Evolutionary conservation across 2,888 invertebrate genomes (phyloP).

Genomic region (Tenodera sinensis): DNA sequence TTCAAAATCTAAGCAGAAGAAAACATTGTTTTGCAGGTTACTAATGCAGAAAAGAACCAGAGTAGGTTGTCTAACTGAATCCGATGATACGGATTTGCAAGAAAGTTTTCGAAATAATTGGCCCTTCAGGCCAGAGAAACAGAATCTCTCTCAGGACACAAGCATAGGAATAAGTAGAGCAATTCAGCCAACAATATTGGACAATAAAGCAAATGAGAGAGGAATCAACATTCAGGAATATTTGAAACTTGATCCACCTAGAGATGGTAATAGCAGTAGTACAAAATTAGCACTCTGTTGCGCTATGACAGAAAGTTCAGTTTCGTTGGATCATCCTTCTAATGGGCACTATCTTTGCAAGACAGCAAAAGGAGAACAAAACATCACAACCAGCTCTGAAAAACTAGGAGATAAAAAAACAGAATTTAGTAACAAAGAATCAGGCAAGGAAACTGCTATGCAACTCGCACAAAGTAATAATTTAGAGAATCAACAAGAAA

Average conservation of each 20-base stretch:
- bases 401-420: background rate
- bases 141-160: background rate
- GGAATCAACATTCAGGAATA: background rate
- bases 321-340: constrained; percentile 27
- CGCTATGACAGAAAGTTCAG: constrained; percentile 47
- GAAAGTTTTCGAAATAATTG: constrained; percentile 7
- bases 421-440: background rate
- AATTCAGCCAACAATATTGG: background rate
- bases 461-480: background rate
- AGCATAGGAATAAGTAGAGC: background rate
- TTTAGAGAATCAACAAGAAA: background rate
- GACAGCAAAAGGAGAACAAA: background rate
- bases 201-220: background rate
- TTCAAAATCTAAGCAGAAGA: constrained; percentile 26
- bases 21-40: constrained; percentile 40
- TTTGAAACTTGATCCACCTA: constrained; percentile 4
- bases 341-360: constrained; percentile 18
- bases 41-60: constrained; percentile 45
- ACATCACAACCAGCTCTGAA: background rate
- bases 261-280: constrained; percentile 18
- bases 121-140: background rate
- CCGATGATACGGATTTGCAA: constrained; percentile 29
- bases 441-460: background rate
- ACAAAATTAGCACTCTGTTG: constrained; percentile 40
- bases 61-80: constrained; percentile 43